A percentile compares a stretch with the other conserved stretches of the same genome.
phyloP scores from a whole-genome alignment of 2,888 invertebrate genomes.

The Drosophila monieri region DNA sequence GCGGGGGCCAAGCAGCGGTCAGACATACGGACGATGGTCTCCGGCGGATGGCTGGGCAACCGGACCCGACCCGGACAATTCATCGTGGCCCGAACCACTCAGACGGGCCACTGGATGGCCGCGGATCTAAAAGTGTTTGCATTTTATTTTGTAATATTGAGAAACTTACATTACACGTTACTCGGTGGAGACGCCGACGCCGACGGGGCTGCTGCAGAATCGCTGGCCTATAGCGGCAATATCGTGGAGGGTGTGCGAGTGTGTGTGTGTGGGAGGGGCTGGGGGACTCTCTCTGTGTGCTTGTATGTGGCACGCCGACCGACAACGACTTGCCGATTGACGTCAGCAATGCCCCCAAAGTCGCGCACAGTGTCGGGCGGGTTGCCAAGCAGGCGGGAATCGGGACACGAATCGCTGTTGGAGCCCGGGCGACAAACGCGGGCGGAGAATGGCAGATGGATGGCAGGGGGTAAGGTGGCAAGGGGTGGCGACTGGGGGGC shows the following conservation, averaged over 20 bases:
- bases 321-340: constrained; percentile 81
- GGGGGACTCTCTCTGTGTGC: constrained; percentile 26
- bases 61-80: constrained; percentile 26
- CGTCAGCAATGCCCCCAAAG: constrained; percentile 84
- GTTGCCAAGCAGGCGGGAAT: constrained; percentile 67
- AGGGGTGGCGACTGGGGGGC: not conserved
- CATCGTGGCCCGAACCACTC: constrained; percentile 24
- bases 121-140: constrained; percentile 45
- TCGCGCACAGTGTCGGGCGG: constrained; percentile 66
- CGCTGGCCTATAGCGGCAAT: constrained; percentile 25
- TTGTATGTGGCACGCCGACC: constrained; percentile 76
- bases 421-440: constrained; percentile 24
- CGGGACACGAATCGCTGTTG: constrained; percentile 33
- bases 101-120: constrained; percentile 6
- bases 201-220: constrained; percentile 66
- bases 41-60: not conserved
- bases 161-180: constrained; percentile 56
- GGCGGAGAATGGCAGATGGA: not conserved
- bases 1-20: not conserved
- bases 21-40: constrained; percentile 27
- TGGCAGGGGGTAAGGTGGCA: not conserved
- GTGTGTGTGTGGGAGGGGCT: constrained; percentile 6
- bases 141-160: constrained; percentile 50
- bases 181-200: constrained; percentile 53
- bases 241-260: constrained; percentile 4